Evolutionary conservation across 2,888 invertebrate genomes (phyloP), one percentile per base, ranked within the genome.

Genomic region (Mimas tiliae): DNA sequence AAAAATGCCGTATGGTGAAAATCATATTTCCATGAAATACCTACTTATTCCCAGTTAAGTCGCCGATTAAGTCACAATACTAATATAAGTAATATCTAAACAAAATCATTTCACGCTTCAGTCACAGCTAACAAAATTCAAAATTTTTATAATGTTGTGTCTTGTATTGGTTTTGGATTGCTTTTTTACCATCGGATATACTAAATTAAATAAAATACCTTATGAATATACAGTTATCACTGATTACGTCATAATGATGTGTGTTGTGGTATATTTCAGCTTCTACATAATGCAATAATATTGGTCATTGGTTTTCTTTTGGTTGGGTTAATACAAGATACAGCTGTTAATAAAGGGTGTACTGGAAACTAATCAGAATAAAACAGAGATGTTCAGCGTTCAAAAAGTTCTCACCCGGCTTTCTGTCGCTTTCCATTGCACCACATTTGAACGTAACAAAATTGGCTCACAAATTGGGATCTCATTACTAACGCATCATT

Each of bases 301-400:
- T 90, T 85, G 90, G 89, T 92, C 90, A 89, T 92, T 93, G 92
- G 91, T 93, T 91, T 90, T 92, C 92, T 93, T 93, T 93, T 88
- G 92, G 92, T 93, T 93, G 92, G 93, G 93, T 93, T 93, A 93
- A 93, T 93, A 93, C 93, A 93, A 93, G 93, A 93, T 93, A 93
- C 93, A 93, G 91, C 92, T 93, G 90, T 91, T 85, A 82, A 87
- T 86, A 87, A 85, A 87, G 85, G 90, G 93, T 93, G 93, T 91
- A 91, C 84, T 92, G 93, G 93, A 93, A 93, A 92, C 89, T 91
- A 90, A 91, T 91, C 88, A 89, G 90, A 90, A 83, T 79, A 75
- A 72, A 82, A 75, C 81, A 82, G 84, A 81, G 88, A 86, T 74
- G 87, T 82, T 87, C 86, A 82, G 87, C 83, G 86, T 83, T 76